Percentiles rank a stretch among this genome's conserved stretches.
These are phyloP conservation scores for Sitophilus oryzae DNA, from an alignment of 1,140 invertebrate genomes.

Conservation along the genomic window DNA sequence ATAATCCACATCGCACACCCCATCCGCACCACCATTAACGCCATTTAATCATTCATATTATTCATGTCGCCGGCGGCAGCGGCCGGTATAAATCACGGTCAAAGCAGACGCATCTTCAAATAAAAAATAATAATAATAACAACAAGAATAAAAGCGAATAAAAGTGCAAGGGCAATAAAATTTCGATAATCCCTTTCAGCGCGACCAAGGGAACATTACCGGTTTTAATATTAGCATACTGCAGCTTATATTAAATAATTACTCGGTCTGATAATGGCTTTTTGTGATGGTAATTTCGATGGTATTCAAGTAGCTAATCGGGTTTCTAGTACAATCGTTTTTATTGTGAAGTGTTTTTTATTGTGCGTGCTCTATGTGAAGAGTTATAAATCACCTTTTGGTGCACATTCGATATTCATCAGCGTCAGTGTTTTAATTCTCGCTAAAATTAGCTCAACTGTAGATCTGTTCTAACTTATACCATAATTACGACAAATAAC, in stretches of 20 bases:
- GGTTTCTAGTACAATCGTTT: too few species aligned
- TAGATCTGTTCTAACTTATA: too few species aligned
- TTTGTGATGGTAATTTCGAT: constrained; percentile 23
- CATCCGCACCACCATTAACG: constrained; percentile 15
- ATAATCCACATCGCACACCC: constrained; percentile 20
- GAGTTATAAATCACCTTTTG: too few species aligned
- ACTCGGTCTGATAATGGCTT: constrained; percentile 9
- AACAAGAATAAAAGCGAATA: constrained; percentile 18
- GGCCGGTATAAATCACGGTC: constrained; percentile 18
- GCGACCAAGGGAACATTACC: constrained; percentile 14
- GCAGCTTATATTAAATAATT: constrained; percentile 21
- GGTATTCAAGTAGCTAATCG: too few species aligned
- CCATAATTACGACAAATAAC: too few species aligned
- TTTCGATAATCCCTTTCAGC: constrained; percentile 18
- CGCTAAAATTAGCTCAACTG: too few species aligned
- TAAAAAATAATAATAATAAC: too few species aligned
- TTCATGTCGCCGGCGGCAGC: constrained; percentile 9
- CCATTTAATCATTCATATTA: constrained; percentile 21
- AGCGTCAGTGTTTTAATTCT: too few species aligned
- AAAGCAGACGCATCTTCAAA: constrained; percentile 17
- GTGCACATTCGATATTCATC: too few species aligned
- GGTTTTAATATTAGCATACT: constrained; percentile 21
- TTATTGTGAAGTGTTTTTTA: too few species aligned
- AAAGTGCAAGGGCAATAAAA: constrained; percentile 22
- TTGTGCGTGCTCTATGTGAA: too few species aligned